Base-by-base conservation (phyloP, 2,888 invertebrate genomes). In the Xylota segnis region DNA sequence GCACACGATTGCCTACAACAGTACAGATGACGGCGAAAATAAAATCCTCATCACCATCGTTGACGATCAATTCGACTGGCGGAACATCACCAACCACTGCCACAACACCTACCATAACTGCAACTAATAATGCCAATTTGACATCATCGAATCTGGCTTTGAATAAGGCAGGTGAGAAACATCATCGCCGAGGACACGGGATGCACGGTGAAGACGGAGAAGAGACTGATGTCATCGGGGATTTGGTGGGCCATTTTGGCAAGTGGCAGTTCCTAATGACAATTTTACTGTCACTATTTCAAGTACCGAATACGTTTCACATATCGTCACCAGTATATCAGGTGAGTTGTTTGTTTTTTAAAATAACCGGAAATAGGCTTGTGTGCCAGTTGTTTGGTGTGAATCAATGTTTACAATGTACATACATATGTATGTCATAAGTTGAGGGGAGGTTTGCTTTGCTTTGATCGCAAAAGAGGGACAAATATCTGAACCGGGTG, bases 291-390 rank as follows among this genome's bases (percentile, higher is more conserved):
- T 95, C 96, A 2, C 93, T 96, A 56, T 95, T 96, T 93, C 96
- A 96, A 89, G 94, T 96, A 89, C 96, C 96, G 1, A 96, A 96
- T 92, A 96, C 96, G 50, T 96, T 96, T 93, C 96, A 96, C 92
- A 96, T 96, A 90, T 95, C 95, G 91, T 94, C 95, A 66, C 95
- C 96, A 45, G 95, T 96, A 0, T 96, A 96, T 91, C 95, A 95
- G 90, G 94, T 94, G 88, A 93, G 93, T 92, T 27, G 40, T 23
- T 43, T 18, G 23, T 18, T 23, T 37, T 37, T 0, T 37, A 37
- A 10, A 37, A 37, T 37, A 4, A 37, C 9, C 9, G 37, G 37
- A 37, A 37, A 37, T 37, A 4, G 37, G 10, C 10, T 2, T 7
- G 10, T 23, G 23, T 23, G 23, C 3, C 23, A 23, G 23, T 23